Base-by-base conservation (phyloP, 1,140 invertebrate genomes). In the Asobara japonica region DNA sequence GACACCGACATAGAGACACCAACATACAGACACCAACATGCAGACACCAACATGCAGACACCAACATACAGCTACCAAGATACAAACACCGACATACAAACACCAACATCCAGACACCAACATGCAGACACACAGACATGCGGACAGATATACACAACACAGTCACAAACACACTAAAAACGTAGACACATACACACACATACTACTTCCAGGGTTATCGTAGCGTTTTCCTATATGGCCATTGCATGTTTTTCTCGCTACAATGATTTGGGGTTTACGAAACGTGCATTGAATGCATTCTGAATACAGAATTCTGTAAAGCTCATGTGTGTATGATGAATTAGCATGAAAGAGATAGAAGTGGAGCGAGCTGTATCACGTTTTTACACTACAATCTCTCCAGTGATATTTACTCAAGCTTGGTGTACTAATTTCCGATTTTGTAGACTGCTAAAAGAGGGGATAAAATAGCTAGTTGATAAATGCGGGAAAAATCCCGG, bases 271-370 rank as follows among this genome's bases (percentile, higher is more conserved):
- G 22, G 51, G 25, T 56, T 56, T 56, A 25, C 51, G 18, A 56
- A 56, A 25, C 51, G 51, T 56, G 51, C 18, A 56, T 56, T 56
- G 51, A 56, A 25, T 56, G 51, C 51, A 56, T 18, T 18, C 51
- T 3, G 51, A 56, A 56, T 27, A 56, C 22, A 18, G 51, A 27
- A 56, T 56, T 56, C 13, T 22, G 13, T 56, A 25, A 18, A 18
- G 51, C 51, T 56, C 22, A 56, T 56, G 51, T 56, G 11, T 56
- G 22, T 27, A 18, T 20, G 51, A 27, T 56, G 51, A 56, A 27
- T 56, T 56, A 56, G 22, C 51, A 25, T 56, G 18, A 56, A 56
- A 56, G 51, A 56, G 51, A 56, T 22, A 56, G 51, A 56, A 56
- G 20, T 56, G 25, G 51, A 56, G 51, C 51, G 51, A n/a, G n/a